Percentiles rank a stretch among this genome's conserved stretches.
These are phyloP conservation scores for Siphonodentalium dalli DNA, from an alignment of 2,888 invertebrate species.

Conservation along the genomic window DNA sequence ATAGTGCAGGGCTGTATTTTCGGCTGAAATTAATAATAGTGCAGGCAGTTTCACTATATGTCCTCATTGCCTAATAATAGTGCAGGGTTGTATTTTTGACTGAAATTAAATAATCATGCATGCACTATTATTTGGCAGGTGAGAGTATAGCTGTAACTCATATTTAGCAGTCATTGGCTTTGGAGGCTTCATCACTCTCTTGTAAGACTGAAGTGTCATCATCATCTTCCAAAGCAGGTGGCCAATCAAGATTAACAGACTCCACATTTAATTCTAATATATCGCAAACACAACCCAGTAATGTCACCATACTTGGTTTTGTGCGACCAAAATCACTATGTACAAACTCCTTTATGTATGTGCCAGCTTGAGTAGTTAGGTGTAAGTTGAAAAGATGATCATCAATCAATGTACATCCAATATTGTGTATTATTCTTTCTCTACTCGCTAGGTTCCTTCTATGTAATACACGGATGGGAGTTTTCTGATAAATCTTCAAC, in stretches of 20 bases:
- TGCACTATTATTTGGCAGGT: too few species aligned
- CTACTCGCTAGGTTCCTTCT: conserved; percentile 76
- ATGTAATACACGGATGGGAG: conserved; percentile 90
- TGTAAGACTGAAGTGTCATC: not conserved
- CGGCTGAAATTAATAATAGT: too few species aligned
- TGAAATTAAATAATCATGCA: too few species aligned
- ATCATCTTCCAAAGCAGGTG: conserved; percentile 31
- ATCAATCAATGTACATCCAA: conserved; percentile 70
- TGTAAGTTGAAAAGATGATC: conserved; percentile 71
- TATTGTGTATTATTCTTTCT: conserved; percentile 73
- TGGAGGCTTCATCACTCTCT: too few species aligned
- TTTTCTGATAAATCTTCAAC: conserved; percentile 78
- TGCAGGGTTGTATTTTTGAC: too few species aligned
- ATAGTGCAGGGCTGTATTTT: too few species aligned
- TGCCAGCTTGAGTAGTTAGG: conserved; percentile 86
- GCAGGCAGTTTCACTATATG: too few species aligned
- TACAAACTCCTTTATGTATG: conserved; percentile 96
- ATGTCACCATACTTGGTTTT: conserved; percentile 75
- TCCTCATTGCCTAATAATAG: too few species aligned
- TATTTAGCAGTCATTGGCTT: too few species aligned
- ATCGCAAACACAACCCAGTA: conserved; percentile 77
- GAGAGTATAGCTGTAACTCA: too few species aligned
- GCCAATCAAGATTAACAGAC: conserved; percentile 52
- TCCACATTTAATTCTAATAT: conserved; percentile 90
- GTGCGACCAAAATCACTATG: conserved; percentile 95